These are phyloP conservation scores for Saccostrea echinata DNA, from an alignment of 1,140 invertebrate species.

Conservation along the genomic window DNA sequence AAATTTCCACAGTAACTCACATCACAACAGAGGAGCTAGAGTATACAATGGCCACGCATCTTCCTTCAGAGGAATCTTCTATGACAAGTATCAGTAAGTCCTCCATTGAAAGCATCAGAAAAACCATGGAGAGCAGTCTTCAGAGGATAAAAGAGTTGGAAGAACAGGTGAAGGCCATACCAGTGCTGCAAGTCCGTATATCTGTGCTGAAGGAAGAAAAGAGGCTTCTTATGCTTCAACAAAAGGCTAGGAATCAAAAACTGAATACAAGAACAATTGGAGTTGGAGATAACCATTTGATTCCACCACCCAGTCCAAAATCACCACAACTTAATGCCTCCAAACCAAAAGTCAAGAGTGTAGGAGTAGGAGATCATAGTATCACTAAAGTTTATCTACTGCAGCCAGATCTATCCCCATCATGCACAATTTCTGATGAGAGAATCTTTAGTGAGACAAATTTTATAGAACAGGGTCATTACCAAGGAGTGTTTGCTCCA, in stretches of 20 bases:
- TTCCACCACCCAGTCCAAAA: conserved; percentile 53
- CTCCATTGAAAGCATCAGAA: conserved; percentile 73
- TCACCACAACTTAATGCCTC: conserved; percentile 68
- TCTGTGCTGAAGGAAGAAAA: conserved; percentile 88
- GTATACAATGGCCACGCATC: conserved; percentile 71
- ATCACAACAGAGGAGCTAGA: conserved; percentile 74
- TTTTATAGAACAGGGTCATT: conserved; percentile 61
- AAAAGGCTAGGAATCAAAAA: conserved; percentile 78
- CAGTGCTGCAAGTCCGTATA: conserved; percentile 88
- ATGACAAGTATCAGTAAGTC: conserved; percentile 69
- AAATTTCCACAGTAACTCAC: conserved; percentile 58
- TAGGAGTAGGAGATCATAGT: conserved; percentile 75
- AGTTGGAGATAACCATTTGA: conserved; percentile 72
- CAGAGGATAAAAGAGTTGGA: conserved; percentile 89
- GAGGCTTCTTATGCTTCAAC: conserved; percentile 83
- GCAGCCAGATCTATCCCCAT: conserved; percentile 68
- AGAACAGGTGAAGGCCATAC: conserved; percentile 91
- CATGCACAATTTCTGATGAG: conserved; percentile 64
- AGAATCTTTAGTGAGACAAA: conserved; percentile 64
- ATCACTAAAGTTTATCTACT: conserved; percentile 72
- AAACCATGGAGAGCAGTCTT: conserved; percentile 89
- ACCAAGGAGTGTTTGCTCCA: conserved; percentile 55
- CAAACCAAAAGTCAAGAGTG: conserved; percentile 65
- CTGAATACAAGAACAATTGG: conserved; percentile 73
- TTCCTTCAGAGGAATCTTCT: conserved; percentile 67